Conservation (phyloP, 2,113 vertebrate species). For the Hoplias malabaricus region DNA sequence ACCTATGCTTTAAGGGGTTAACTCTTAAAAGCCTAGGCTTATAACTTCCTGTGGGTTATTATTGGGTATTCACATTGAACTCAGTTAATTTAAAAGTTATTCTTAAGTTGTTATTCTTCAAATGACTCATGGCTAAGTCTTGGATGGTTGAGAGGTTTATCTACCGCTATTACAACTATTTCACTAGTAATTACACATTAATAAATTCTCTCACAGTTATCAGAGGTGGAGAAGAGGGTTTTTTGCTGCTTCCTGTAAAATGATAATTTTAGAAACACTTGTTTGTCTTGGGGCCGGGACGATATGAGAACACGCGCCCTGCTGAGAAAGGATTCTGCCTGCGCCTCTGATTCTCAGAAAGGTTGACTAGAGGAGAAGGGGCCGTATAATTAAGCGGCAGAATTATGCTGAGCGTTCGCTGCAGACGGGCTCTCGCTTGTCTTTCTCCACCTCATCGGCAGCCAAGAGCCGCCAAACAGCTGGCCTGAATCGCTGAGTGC, state of each 20-base stretch:
- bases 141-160: too few species aligned
- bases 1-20: background rate
- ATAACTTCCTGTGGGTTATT: background rate
- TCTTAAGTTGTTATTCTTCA: too few species aligned
- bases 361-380: background rate
- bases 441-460: conserved; percentile 84
- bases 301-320: background rate
- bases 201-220: too few species aligned
- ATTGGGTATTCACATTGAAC: background rate
- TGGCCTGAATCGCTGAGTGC: conserved; percentile 87
- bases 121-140: too few species aligned
- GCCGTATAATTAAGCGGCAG: conserved; percentile 71
- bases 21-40: background rate
- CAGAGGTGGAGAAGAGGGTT: too few species aligned
- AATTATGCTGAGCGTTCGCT: conserved; percentile 68
- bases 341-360: background rate
- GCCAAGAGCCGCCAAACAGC: conserved; percentile 85
- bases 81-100: too few species aligned
- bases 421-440: conserved; percentile 77
- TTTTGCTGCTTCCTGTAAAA: too few species aligned
- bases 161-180: too few species aligned
- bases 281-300: too few species aligned
- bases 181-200: too few species aligned
- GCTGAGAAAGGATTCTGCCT: background rate
- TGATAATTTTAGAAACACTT: too few species aligned